A percentile compares a stretch with the other conserved stretches of the same genome.
Evolutionary conservation across 64 coral and sea anemone species (phyloP).

Genomic region (Trachythela sp.): DNA sequence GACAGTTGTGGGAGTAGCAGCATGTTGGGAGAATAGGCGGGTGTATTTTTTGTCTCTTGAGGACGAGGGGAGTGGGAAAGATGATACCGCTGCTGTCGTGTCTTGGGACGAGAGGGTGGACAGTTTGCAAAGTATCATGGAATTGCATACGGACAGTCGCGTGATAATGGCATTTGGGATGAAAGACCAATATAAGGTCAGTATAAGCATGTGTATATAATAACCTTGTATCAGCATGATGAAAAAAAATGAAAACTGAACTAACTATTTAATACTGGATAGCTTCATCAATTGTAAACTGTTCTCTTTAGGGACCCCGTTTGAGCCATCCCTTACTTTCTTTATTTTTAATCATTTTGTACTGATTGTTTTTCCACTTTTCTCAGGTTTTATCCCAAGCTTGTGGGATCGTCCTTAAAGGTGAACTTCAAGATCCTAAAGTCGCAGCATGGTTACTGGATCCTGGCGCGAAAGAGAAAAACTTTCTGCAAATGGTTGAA

Average conservation of each 20-base stretch:
- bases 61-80: no score
- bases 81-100: background rate
- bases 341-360: background rate
- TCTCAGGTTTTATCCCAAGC: slow-evolving; percentile 52
- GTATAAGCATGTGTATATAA: background rate
- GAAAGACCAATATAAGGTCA: slow-evolving; percentile 23
- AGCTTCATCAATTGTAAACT: no score
- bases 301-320: no score
- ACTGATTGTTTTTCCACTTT: background rate
- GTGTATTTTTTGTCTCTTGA: slow-evolving; percentile 74
- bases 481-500: slow-evolving; percentile 64
- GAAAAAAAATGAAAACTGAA: background rate
- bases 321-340: background rate
- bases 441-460: slow-evolving; percentile 85
- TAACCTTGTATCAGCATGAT: background rate
- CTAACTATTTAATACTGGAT: no score
- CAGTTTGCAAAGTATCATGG: background rate
- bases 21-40: slow-evolving; percentile 70
- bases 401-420: slow-evolving; percentile 59
- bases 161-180: background rate
- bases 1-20: slow-evolving; percentile 62
- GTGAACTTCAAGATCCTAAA: slow-evolving; percentile 71
- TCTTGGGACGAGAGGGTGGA: slow-evolving; percentile 52
- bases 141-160: background rate
- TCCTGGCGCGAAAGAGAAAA: slow-evolving; percentile 77